A percentile compares a stretch with the other conserved stretches of the same genome.
phyloP scores from a whole-genome alignment of 2,113 vertebrate species.

The Choloepus hoffmanni region DNA sequence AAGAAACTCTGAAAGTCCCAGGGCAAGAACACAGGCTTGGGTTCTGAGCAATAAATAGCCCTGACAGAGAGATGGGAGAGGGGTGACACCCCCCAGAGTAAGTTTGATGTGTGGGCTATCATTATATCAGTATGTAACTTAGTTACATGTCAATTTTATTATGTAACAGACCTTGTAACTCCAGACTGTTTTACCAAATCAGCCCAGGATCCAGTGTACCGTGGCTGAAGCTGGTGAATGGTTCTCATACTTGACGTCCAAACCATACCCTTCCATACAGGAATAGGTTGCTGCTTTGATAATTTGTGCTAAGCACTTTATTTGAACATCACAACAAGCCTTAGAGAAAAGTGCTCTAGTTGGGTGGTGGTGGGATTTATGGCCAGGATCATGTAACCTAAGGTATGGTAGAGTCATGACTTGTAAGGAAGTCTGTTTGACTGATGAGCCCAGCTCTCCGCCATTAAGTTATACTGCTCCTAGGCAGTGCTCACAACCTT shows the following conservation, averaged over 20 bases:
- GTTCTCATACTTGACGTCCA: not conserved
- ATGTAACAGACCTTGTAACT: not conserved
- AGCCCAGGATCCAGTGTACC: not conserved
- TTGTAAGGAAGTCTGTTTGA: not conserved
- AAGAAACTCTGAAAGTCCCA: not conserved
- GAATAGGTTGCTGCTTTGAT: not conserved
- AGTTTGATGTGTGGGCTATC: not conserved
- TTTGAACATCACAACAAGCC: too few relatives aligned
- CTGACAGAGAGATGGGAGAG: not conserved
- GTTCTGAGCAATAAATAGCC: not conserved
- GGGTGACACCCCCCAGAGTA: accelerated
- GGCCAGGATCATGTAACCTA: not conserved
- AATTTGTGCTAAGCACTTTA: too few relatives aligned
- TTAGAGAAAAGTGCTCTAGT: not conserved
- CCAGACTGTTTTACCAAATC: not conserved
- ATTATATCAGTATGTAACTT: not conserved
- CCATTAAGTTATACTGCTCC: not conserved
- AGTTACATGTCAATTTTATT: not conserved
- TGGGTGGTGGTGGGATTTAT: not conserved
- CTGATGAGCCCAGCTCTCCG: not conserved
- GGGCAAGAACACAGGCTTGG: not conserved
- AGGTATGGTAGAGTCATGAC: not conserved
- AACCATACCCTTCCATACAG: not conserved
- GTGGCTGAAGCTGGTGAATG: not conserved
- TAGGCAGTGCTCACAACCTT: not conserved